phyloP scores from a whole-genome alignment of 2,113 vertebrate species.

The Strix aluco region DNA sequence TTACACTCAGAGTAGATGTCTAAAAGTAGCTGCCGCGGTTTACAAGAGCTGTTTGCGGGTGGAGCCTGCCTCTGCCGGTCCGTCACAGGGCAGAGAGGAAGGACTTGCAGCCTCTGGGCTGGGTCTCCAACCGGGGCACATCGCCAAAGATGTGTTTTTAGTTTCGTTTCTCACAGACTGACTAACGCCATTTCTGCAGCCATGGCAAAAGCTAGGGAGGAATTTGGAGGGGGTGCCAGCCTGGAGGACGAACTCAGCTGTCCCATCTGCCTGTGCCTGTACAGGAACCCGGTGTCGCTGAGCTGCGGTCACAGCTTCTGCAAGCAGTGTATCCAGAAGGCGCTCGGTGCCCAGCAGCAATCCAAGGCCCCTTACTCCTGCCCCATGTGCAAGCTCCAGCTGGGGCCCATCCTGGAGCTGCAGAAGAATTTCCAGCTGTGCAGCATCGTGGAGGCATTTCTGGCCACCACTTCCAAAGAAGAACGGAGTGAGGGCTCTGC shows the following conservation, averaged over 20 bases:
- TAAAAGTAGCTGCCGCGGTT: accelerated
- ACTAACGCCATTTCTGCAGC: accelerated
- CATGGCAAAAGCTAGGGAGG: background rate
- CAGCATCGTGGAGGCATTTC: slow-evolving; percentile 70
- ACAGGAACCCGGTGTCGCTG: slow-evolving; percentile 14
- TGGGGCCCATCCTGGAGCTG: slow-evolving; percentile 16
- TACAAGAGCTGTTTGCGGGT: accelerated
- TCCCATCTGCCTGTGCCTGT: slow-evolving; percentile 44
- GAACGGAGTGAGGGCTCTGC: background rate
- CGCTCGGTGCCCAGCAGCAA: background rate
- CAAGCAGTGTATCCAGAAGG: slow-evolving; percentile 35
- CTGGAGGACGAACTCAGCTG: slow-evolving; percentile 60
- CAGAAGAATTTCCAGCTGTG: slow-evolving; percentile 75
- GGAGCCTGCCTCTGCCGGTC: accelerated
- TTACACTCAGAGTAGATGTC: accelerated
- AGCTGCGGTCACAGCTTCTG: slow-evolving; percentile 71
- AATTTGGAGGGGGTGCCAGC: accelerated
- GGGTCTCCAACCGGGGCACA: accelerated
- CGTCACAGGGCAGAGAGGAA: background rate
- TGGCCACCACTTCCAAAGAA: background rate
- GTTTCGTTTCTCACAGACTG: background rate
- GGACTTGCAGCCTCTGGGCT: background rate
- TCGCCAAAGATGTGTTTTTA: accelerated
- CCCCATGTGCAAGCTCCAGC: slow-evolving; percentile 67
- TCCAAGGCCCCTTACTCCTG: slow-evolving; percentile 17